phyloP scores from a whole-genome alignment of 2,113 vertebrate genomes.

The Bostrychus sinensis region DNA sequence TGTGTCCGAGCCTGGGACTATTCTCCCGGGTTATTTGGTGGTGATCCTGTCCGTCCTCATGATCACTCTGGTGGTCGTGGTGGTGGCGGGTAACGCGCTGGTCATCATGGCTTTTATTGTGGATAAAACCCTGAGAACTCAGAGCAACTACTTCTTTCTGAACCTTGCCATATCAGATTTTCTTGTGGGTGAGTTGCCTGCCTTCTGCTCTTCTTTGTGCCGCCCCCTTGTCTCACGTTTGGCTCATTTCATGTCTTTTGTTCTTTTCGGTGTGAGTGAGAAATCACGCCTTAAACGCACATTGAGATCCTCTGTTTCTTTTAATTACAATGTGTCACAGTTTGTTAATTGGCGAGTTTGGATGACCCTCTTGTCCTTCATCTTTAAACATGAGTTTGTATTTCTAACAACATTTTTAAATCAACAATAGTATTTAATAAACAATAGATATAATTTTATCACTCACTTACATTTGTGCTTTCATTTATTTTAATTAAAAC shows the following conservation, averaged over 20 bases:
- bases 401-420: background rate
- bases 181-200: slow-evolving; percentile 86
- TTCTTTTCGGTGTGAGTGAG: slow-evolving; percentile 9
- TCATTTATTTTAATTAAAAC: background rate
- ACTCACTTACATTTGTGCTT: background rate
- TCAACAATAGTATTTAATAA: background rate
- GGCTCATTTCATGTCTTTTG: slow-evolving; percentile 27
- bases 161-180: slow-evolving; percentile 95
- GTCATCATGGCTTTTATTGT: slow-evolving; percentile 89
- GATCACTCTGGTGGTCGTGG: slow-evolving; percentile 82
- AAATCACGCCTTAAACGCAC: background rate
- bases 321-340: background rate
- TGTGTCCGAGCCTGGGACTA: slow-evolving; percentile 42
- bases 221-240: slow-evolving; percentile 4
- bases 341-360: background rate
- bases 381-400: background rate
- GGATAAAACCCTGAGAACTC: slow-evolving; percentile 89
- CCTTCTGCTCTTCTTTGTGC: background rate
- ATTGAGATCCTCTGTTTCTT: background rate
- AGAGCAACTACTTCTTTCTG: slow-evolving; percentile 89
- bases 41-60: slow-evolving; percentile 83
- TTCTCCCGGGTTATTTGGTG: slow-evolving; percentile 62
- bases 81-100: slow-evolving; percentile 85
- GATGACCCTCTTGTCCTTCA: slow-evolving; percentile 8
- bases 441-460: background rate